phyloP scores from a whole-genome alignment of 2,888 invertebrate genomes.

The Trileptium ribeirensis region DNA sequence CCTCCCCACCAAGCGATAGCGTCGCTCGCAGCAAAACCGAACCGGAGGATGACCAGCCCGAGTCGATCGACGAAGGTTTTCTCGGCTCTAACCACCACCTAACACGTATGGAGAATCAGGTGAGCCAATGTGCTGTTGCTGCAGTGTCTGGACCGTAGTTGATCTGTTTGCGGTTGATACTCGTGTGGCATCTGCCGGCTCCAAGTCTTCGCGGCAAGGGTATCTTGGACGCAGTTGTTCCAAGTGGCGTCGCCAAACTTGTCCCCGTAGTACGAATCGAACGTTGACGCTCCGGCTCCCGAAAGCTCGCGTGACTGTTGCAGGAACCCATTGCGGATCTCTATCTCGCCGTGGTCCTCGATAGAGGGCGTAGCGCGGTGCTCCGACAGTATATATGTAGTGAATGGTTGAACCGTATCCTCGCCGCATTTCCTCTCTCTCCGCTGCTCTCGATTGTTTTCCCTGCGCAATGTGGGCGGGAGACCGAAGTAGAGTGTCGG shows the following conservation, averaged over 20 bases:
- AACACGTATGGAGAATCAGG: too few species aligned
- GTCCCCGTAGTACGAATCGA: conserved; percentile 13
- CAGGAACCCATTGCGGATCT: conserved; percentile 23
- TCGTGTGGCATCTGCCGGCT: too few species aligned
- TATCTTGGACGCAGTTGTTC: conserved; percentile 23
- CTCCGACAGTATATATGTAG: not conserved
- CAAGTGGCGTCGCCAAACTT: conserved; percentile 21
- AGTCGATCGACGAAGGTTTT: too few species aligned
- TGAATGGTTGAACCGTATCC: not conserved
- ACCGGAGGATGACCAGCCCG: too few species aligned
- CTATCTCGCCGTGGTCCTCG: conserved; percentile 19
- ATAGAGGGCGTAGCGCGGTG: conserved; percentile 5
- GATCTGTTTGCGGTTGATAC: too few species aligned
- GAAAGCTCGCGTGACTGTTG: conserved; percentile 4
- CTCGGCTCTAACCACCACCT: too few species aligned
- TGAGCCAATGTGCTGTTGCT: too few species aligned
- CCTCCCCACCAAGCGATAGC: too few species aligned
- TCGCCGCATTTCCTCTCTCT: not conserved
- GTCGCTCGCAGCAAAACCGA: too few species aligned
- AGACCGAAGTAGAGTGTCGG: conserved; percentile 6
- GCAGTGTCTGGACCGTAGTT: too few species aligned
- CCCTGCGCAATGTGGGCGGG: conserved; percentile 22
- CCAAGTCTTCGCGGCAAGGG: conserved; percentile 13
- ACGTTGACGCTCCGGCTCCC: conserved; percentile 17
- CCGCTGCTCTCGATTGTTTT: conserved; percentile 16